Evolutionary conservation across 1,140 invertebrate genomes (phyloP).

Genomic region (Acromyrmex charruanus): DNA sequence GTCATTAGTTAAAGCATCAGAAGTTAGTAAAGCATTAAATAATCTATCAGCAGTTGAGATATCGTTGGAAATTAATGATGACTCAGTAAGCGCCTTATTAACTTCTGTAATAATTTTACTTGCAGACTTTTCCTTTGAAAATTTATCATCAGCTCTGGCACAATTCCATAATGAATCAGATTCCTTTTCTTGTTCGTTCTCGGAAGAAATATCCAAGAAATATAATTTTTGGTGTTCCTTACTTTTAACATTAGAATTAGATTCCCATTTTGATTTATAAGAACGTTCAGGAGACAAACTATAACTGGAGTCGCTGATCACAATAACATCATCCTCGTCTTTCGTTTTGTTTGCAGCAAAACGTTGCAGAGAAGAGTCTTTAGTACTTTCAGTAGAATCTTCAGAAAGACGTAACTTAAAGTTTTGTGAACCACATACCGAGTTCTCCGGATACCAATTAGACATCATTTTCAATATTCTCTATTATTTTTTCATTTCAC

Average conservation of each 20-base stretch:
- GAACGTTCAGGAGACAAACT: slow-evolving; percentile 5
- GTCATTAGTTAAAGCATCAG: slow-evolving; percentile 29
- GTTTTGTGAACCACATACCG: slow-evolving; percentile 51
- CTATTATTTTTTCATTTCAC: not conserved
- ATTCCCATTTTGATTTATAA: not conserved
- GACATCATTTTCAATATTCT: not conserved
- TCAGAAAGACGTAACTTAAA: slow-evolving; percentile 67
- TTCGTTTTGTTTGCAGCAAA: slow-evolving; percentile 1
- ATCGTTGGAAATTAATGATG: not conserved
- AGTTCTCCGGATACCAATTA: not conserved
- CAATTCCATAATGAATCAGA: not conserved
- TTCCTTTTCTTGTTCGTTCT: slow-evolving; percentile 5
- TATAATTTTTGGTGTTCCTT: not conserved
- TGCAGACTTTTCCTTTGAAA: not conserved
- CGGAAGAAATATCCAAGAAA: slow-evolving; percentile 33
- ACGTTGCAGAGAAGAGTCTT: slow-evolving; percentile 51
- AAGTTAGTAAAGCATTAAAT: not conserved
- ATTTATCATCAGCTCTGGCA: not conserved
- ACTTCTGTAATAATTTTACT: not conserved
- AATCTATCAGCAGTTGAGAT: not conserved
- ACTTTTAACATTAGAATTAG: not conserved
- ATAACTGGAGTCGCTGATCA: slow-evolving; percentile 75
- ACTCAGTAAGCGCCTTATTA: not conserved
- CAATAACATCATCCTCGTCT: slow-evolving; percentile 49
- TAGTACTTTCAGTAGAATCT: slow-evolving; percentile 40